Evolutionary conservation across 2,113 vertebrate genomes (phyloP), one percentile per base, ranked within the genome.

Genomic region (Alaudala cheleensis): DNA sequence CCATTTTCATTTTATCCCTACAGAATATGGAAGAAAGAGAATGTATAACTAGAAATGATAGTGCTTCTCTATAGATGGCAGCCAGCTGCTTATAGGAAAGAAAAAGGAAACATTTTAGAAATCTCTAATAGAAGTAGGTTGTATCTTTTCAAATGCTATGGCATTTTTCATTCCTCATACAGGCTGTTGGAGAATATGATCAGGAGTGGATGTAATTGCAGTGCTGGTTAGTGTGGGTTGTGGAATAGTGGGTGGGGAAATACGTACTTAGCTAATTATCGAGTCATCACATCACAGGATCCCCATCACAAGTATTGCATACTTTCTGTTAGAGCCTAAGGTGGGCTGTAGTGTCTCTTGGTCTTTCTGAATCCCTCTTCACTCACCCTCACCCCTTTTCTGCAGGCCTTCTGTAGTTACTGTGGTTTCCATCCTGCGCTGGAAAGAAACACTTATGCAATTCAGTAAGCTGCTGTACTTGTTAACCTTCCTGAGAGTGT

Each of bases 281-380:
- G 0, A 56, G n/a, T 60, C 40, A 51, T 60, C 44, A 24, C 22
- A 65, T 56, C 24, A 6, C 17, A 21, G 13, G 33, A 28, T 81
- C 17, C 12, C 23, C 23, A 44, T 77, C 31, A 54, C 0, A 0
- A 37, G 34, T 26, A 26, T 33, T 76, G 11, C 26, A 39, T 14
- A 19, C 7, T 28, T 82, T 26, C 24, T 67, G 5, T 80, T 47
- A 28, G 4, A 72, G 29, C 5, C 24, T 23, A 34, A 13, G 8
- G 2, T 31, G 18, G 12, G 9, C 16, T 77, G 24, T 23, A 42
- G 5, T 25, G 47, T 37, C 12, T 6, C 21, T 69, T 9, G 2
- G 13, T 69, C 12, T 34, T 80, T 76, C 22, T 65, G 24, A 64
- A 42, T 31, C 3, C 11, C 5, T 28, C 11, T 47, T 42, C 34